These are phyloP conservation scores for Euspilapteryx auroguttella DNA, from an alignment of 2,888 invertebrate genomes.

Conservation along the genomic window DNA sequence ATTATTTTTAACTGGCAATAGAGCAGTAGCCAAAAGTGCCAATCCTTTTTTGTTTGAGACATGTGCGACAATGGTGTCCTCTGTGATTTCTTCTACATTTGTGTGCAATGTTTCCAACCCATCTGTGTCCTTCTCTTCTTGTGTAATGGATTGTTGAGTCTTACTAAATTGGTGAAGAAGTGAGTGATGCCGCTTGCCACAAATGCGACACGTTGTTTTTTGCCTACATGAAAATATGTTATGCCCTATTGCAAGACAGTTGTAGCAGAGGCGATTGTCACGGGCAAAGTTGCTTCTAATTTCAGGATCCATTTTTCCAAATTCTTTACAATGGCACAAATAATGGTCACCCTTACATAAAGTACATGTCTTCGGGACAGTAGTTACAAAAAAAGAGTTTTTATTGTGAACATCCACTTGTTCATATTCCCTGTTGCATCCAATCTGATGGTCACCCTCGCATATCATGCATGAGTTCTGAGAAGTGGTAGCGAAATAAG, in stretches of 20 bases:
- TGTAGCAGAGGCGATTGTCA: constrained; percentile 1
- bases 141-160: not conserved
- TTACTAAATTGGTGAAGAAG: constrained; percentile 1
- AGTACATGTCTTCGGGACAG: constrained; percentile 2
- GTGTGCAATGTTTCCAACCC: not conserved
- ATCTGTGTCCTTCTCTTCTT: not conserved
- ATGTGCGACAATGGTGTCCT: constrained; percentile 1
- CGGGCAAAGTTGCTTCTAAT: not conserved
- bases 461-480: no score
- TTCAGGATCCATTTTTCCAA: constrained; percentile 1
- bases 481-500: no score
- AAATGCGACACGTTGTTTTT: constrained; percentile 2
- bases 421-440: no score
- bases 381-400: not conserved
- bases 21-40: constrained; percentile 2
- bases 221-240: constrained; percentile 1
- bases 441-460: no score
- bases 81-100: constrained; percentile 1
- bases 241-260: constrained; percentile 3
- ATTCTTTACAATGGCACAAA: constrained; percentile 4
- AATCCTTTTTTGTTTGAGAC: not conserved
- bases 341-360: constrained; percentile 3
- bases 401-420: no score
- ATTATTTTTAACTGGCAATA: constrained; percentile 2
- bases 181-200: constrained; percentile 4